Percentiles rank a stretch among this genome's conserved stretches.
These are phyloP conservation scores for Seriola quinqueradiata DNA, from an alignment of 2,113 vertebrate species.

Conservation along the genomic window DNA sequence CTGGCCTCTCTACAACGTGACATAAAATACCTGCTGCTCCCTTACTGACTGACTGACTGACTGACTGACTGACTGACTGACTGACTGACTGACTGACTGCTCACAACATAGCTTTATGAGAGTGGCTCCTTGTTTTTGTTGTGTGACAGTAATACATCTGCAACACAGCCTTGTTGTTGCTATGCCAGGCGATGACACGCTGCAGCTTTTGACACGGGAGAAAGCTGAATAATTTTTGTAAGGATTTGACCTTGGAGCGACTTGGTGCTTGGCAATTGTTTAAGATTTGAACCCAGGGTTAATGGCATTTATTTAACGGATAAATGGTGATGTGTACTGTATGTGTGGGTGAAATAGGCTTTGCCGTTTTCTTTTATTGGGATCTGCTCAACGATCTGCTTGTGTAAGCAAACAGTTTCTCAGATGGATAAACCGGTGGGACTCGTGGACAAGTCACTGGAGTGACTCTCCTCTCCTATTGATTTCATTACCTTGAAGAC, in stretches of 20 bases:
- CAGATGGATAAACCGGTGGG: constrained; percentile 58
- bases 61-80: no score
- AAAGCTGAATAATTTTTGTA: constrained; percentile 23
- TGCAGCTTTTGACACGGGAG: constrained; percentile 7
- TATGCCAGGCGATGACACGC: background rate
- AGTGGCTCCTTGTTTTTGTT: constrained; percentile 35
- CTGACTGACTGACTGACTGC: constrained; percentile 33
- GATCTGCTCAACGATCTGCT: constrained; percentile 56
- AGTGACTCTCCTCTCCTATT: constrained; percentile 60
- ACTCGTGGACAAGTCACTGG: constrained; percentile 45
- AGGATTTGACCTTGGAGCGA: constrained; percentile 41
- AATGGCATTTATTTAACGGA: constrained; percentile 58
- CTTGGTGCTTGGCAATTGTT: constrained; percentile 2
- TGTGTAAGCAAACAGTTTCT: constrained; percentile 72
- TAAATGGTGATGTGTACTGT: constrained; percentile 12
- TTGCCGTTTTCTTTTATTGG: constrained; percentile 52
- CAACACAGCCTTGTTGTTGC: constrained; percentile 40
- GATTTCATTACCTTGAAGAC: constrained; percentile 71
- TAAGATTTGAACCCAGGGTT: constrained; percentile 29
- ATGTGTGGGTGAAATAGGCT: constrained; percentile 7
- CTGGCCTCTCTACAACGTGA: constrained; percentile 35
- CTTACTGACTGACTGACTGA: constrained; percentile 31
- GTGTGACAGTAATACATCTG: constrained; percentile 30
- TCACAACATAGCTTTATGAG: constrained; percentile 36
- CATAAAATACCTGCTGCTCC: constrained; percentile 15